Evolutionary conservation across 2,113 vertebrate genomes (phyloP), one percentile per base, ranked within the genome.

Genomic region (Gadus chalcogrammus): DNA sequence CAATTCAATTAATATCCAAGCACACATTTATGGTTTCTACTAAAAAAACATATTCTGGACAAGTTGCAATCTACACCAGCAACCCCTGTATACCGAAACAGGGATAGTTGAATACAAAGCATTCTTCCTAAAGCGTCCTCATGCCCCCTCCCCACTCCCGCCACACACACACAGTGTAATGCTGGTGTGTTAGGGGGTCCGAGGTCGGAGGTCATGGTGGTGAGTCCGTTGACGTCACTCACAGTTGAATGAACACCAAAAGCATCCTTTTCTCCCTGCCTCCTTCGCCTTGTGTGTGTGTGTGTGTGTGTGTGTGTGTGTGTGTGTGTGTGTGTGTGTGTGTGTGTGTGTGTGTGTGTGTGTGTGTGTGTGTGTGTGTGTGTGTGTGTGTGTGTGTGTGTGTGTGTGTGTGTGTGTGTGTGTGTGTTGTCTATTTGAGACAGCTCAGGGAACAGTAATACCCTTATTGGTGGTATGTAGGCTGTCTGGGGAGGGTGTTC

Each of bases 231-330:
- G 78, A 73, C 53, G 78, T 84, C 79, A 82, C 75, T 81, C 76
- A 79, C 82, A 84, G 80, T 76, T 77, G 69, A 86, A 61, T 58
- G 68, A 80, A 79, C 82, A 73, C 69, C 68, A 83, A 70, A 81
- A 66, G 62, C 68, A 59, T 74, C 16, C 58, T 75, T 67, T 48
- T 70, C 68, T 48, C 2, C 61, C 18, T 18, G 38, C 42, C 53
- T 72, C 15, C 16, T 5, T 58, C 65, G 61, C 62, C 60, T 28
- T 13, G 24, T 16, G 20, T 62, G 48, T 17, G 61, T 53, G 11
- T 55, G 67, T 68, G 67, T 59, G 22, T 59, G 67, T 35, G 16
- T 59, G 55, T 13, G 67, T n/a, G 73, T 15, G n/a, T 42, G 38
- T 42, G 38, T 42, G 38, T 42, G 38, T 42, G 24, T 59, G 63